These are phyloP conservation scores for Pammene aurita DNA, from an alignment of 2,888 invertebrate species.

Conservation along the genomic window DNA sequence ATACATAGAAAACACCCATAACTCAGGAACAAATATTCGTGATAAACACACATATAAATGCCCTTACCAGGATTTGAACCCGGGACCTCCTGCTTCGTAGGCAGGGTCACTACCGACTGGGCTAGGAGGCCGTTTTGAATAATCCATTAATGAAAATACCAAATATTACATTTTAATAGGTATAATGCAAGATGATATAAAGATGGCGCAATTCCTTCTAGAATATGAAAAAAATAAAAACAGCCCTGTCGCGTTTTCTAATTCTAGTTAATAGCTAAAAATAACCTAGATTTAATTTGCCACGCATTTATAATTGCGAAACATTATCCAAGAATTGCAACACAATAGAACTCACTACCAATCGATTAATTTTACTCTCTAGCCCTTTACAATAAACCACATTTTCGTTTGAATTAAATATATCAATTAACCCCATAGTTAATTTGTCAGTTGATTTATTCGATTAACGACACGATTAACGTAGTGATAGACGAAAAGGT, in stretches of 20 bases:
- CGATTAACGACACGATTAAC: conserved; percentile 24
- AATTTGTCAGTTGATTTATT: conserved; percentile 23
- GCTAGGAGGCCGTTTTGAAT: no score
- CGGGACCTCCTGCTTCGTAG: no score
- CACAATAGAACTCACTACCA: conserved; percentile 7
- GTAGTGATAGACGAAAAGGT: conserved; percentile 17
- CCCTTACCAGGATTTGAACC: no score
- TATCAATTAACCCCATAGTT: conserved; percentile 26
- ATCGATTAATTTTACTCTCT: not conserved
- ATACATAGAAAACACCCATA: no score
- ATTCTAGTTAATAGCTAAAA: not conserved
- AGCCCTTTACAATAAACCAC: not conserved
- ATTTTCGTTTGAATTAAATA: conserved; percentile 1
- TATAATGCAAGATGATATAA: no score
- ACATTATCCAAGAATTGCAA: conserved; percentile 20
- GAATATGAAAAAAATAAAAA: no score
- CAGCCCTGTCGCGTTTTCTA: not conserved
- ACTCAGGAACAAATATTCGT: no score
- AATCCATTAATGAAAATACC: no score
- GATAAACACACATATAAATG: no score
- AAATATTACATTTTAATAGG: no score
- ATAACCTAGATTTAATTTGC: not conserved
- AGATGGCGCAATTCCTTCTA: no score
- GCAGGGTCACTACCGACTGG: no score
- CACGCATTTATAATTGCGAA: conserved; percentile 7